Evolutionary conservation across 2,888 invertebrate species (phyloP).

Genomic region (Apamea sordens): DNA sequence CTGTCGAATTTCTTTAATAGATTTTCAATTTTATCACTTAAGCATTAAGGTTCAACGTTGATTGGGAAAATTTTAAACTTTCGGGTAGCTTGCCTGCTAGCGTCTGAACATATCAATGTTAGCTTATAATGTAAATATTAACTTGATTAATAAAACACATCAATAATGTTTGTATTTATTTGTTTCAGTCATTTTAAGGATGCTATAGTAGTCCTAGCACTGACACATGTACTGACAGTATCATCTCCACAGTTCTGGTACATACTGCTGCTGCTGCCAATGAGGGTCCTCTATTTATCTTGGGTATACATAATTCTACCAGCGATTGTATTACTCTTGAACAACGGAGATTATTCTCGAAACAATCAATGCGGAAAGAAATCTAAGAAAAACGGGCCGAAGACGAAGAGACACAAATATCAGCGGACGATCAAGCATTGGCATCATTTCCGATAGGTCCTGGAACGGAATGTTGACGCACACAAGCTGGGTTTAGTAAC

Average conservation of each 20-base stretch:
- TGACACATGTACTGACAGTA: background rate
- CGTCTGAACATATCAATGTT: too few species aligned
- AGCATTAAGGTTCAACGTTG: too few species aligned
- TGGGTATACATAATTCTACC: background rate
- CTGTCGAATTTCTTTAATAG: too few species aligned
- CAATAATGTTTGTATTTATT: too few species aligned
- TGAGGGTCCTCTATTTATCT: background rate
- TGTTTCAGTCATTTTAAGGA: background rate
- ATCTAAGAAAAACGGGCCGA: background rate
- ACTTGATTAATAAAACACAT: too few species aligned
- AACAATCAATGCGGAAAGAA: background rate
- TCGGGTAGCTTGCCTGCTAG: too few species aligned
- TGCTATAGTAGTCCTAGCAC: background rate
- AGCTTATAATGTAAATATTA: too few species aligned
- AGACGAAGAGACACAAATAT: conserved; percentile 21
- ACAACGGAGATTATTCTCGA: background rate
- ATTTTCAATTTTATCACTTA: too few species aligned
- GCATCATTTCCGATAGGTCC: conserved; percentile 27
- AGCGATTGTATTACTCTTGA: background rate
- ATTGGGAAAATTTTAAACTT: too few species aligned
- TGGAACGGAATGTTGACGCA: background rate
- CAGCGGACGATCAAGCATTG: conserved; percentile 25
- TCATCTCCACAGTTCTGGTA: background rate
- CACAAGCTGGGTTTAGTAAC: background rate
- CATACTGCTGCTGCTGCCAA: background rate